Percentiles rank a stretch among this genome's conserved stretches.
phyloP scores from a whole-genome alignment of 2,797 vertebrate species.

The Peromyscus melanophrys region DNA sequence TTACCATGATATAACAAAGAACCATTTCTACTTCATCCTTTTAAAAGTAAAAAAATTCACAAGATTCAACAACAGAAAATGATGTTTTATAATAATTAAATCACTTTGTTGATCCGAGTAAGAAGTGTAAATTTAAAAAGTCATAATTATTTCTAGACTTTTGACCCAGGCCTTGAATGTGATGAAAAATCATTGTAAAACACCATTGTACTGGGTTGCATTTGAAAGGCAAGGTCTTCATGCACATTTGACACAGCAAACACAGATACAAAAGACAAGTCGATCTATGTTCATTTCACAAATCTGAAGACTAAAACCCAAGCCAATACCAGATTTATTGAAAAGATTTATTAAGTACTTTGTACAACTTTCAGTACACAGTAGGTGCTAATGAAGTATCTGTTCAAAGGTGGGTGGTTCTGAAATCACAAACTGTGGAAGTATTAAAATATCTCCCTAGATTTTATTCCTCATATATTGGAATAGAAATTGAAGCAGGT shows the following conservation, averaged over 20 bases:
- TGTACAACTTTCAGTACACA: background rate
- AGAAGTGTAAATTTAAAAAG: constrained; percentile 59
- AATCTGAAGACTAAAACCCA: constrained; percentile 67
- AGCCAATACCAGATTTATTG: constrained; percentile 46
- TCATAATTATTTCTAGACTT: constrained; percentile 59
- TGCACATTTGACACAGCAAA: constrained; percentile 80
- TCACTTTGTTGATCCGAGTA: constrained; percentile 62
- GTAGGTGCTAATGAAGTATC: constrained; percentile 62
- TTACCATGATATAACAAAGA: background rate
- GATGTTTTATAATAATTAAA: constrained; percentile 27
- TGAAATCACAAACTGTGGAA: constrained; percentile 56
- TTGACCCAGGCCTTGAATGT: constrained; percentile 45
- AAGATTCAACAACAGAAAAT: constrained; percentile 34
- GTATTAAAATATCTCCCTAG: constrained; percentile 74
- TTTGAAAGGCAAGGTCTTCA: constrained; percentile 73
- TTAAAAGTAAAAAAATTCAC: constrained; percentile 39
- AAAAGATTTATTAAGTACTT: constrained; percentile 40
- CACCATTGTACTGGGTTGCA: constrained; percentile 56
- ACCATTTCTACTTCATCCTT: constrained; percentile 16
- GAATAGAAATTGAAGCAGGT: constrained; percentile 67
- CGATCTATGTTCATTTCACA: constrained; percentile 11
- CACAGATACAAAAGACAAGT: constrained; percentile 62
- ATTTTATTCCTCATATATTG: constrained; percentile 76
- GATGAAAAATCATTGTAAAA: constrained; percentile 77
- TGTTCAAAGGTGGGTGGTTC: constrained; percentile 67